These are phyloP conservation scores for Drosophila longiperda DNA, from an alignment of 2,888 invertebrate species.

Conservation along the genomic window DNA sequence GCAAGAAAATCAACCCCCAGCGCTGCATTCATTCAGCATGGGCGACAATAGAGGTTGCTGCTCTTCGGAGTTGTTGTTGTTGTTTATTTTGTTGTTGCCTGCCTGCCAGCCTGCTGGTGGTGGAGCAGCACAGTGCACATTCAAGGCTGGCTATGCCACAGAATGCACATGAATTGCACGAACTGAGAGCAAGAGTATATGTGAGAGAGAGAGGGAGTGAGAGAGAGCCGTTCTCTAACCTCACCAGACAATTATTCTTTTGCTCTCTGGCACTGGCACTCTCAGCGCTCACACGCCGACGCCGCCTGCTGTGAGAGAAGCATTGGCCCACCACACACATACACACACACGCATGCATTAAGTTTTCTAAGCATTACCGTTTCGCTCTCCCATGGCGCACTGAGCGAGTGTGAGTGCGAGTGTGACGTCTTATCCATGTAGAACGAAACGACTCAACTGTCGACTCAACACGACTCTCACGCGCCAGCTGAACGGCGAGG, in stretches of 20 bases:
- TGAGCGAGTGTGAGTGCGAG: slow-evolving; percentile 40
- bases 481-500: slow-evolving; percentile 53
- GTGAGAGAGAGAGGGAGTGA: neutral
- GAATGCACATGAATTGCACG: slow-evolving; percentile 65
- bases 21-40: slow-evolving; percentile 34
- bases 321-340: slow-evolving; percentile 34
- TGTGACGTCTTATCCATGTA: slow-evolving; percentile 68
- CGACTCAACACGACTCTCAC: slow-evolving; percentile 55
- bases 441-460: slow-evolving; percentile 37
- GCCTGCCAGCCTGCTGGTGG: slow-evolving; percentile 13
- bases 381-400: slow-evolving; percentile 52
- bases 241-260: slow-evolving; percentile 11
- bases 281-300: slow-evolving; percentile 67
- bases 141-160: slow-evolving; percentile 45
- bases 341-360: slow-evolving; percentile 17
- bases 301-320: slow-evolving; percentile 62
- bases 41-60: slow-evolving; percentile 46
- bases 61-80: slow-evolving; percentile 22
- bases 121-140: slow-evolving; percentile 48
- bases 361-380: slow-evolving; percentile 65
- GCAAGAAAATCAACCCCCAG: slow-evolving; percentile 74
- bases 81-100: slow-evolving; percentile 22
- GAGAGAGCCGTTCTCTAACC: slow-evolving; percentile 34
- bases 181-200: neutral
- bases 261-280: slow-evolving; percentile 32